A percentile compares a stretch with the other conserved stretches of the same genome.
Conservation (phyloP, 2,113 vertebrate species). For the Suricata suricatta region DNA sequence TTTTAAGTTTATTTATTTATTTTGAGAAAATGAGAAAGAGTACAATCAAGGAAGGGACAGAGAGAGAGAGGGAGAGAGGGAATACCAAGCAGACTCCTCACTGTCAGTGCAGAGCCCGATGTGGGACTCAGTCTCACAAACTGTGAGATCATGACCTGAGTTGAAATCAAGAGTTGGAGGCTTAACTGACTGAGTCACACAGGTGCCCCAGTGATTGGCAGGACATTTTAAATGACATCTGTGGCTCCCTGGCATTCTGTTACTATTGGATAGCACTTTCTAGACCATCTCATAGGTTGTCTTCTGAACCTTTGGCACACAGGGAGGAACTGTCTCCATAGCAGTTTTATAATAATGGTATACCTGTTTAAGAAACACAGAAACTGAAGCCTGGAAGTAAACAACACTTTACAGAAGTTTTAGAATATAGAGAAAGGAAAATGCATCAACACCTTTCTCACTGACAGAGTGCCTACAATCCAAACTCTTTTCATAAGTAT, state of each 20-base stretch:
- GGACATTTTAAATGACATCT: background rate
- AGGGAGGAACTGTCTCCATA: background rate
- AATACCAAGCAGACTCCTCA: too few species aligned
- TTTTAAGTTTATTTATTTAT: too few species aligned
- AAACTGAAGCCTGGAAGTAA: background rate
- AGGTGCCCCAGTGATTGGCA: background rate
- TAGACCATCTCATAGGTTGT: fast-evolving
- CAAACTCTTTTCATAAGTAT: background rate
- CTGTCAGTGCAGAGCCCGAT: background rate
- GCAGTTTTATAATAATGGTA: background rate
- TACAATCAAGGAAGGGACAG: too few species aligned
- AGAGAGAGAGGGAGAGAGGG: too few species aligned
- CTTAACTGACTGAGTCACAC: background rate
- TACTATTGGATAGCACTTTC: background rate
- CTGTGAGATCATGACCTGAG: background rate
- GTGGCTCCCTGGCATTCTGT: background rate
- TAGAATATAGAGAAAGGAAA: background rate
- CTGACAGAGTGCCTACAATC: background rate
- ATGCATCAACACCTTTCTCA: background rate
- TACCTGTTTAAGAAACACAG: background rate
- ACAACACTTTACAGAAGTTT: background rate
- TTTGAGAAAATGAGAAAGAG: too few species aligned
- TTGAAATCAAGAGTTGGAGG: background rate
- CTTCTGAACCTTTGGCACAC: background rate
- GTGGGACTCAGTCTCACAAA: background rate